phyloP scores from a whole-genome alignment of 2,113 vertebrate species.

The Mastomys natalensis region DNA sequence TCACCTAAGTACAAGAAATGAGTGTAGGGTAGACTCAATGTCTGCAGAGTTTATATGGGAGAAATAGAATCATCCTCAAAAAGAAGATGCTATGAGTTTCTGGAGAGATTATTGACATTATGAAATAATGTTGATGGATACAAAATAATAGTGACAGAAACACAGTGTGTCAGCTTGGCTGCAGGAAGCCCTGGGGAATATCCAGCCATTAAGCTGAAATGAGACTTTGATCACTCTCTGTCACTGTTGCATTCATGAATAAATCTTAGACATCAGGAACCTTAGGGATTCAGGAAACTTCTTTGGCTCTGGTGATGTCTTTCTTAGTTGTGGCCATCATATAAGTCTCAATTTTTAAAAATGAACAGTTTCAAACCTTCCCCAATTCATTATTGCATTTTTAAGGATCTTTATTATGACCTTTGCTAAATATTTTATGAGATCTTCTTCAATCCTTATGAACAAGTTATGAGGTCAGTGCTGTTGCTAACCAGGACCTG shows the following conservation, averaged over 20 bases:
- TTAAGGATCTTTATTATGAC: neutral
- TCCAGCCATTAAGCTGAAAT: neutral
- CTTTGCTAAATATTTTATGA: neutral
- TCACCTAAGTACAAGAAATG: neutral
- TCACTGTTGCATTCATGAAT: neutral
- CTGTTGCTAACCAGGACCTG: neutral
- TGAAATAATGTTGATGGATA: neutral
- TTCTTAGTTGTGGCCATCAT: neutral
- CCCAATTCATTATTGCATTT: neutral
- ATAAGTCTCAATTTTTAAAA: conserved; percentile 10
- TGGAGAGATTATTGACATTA: conserved; percentile 2
- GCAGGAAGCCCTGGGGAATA: neutral
- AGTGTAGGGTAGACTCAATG: neutral
- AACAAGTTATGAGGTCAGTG: neutral
- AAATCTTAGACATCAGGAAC: neutral
- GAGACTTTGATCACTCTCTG: neutral
- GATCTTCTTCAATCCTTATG: neutral
- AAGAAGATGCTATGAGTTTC: neutral
- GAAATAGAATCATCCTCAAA: neutral
- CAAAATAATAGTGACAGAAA: conserved; percentile 14
- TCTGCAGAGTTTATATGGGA: neutral
- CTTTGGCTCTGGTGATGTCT: neutral
- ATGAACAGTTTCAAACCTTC: neutral
- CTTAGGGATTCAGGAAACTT: neutral
- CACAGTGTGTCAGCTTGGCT: neutral